Percentiles rank a stretch among this genome's conserved stretches.
Evolutionary conservation across 1,140 invertebrate species (phyloP).

Genomic region (Colletes gigas): DNA sequence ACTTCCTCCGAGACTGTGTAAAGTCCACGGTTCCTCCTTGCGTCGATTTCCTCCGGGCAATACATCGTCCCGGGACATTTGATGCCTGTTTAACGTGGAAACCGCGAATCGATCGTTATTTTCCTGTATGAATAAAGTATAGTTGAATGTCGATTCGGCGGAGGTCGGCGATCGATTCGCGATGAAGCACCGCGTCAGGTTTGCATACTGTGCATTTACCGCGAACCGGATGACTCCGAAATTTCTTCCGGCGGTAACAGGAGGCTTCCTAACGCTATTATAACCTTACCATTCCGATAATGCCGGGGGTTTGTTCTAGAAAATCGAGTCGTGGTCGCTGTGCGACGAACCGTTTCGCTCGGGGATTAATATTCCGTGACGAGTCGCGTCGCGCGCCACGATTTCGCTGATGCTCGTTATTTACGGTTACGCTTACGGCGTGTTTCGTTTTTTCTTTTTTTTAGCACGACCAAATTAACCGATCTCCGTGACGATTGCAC

Average conservation of each 20-base stretch:
- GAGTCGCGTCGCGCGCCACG: not conserved
- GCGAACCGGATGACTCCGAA: constrained; percentile 51
- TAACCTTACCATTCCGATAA: constrained; percentile 30
- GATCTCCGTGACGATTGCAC: too few species aligned
- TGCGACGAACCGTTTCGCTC: not conserved
- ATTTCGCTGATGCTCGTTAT: constrained; percentile 16
- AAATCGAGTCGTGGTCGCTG: constrained; percentile 16
- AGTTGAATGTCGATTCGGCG: not conserved
- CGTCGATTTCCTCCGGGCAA: not conserved
- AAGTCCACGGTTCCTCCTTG: not conserved
- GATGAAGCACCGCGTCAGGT: constrained; percentile 37
- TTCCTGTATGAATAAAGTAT: constrained; percentile 26
- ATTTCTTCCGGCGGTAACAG: constrained; percentile 56
- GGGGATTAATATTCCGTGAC: constrained; percentile 31
- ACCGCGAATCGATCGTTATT: constrained; percentile 25
- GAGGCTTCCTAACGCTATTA: constrained; percentile 56
- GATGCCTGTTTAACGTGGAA: too few species aligned
- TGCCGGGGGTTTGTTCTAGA: constrained; percentile 28
- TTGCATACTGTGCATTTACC: constrained; percentile 48
- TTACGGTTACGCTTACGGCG: not conserved
- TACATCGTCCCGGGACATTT: not conserved
- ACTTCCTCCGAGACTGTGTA: not conserved
- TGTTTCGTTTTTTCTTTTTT: not conserved
- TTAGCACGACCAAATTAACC: too few species aligned
- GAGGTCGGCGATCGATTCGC: constrained; percentile 23